Evolutionary conservation across 2,113 vertebrate genomes (phyloP).

Genomic region (Carlito syrichta): DNA sequence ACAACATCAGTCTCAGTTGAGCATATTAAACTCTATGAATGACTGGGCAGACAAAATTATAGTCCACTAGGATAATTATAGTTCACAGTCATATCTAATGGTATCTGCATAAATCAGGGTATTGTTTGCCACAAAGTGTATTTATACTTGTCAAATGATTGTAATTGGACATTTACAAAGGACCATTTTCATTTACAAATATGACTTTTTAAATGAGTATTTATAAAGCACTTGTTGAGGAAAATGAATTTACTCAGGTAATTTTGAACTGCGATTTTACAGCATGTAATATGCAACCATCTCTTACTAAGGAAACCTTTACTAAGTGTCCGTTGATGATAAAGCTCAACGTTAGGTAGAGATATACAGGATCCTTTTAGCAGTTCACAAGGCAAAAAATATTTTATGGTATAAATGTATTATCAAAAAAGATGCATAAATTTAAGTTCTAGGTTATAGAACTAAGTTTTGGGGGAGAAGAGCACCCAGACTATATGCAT

Average conservation of each 20-base stretch:
- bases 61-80: conserved; percentile 76
- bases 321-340: conserved; percentile 14
- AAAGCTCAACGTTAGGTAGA: conserved; percentile 54
- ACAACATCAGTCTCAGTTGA: conserved; percentile 68
- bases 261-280: conserved; percentile 71
- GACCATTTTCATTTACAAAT: conserved; percentile 74
- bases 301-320: conserved; percentile 54
- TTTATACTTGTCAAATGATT: conserved; percentile 78
- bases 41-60: conserved; percentile 76
- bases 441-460: neutral
- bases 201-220: conserved; percentile 76
- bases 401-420: neutral
- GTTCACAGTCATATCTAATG: conserved; percentile 74
- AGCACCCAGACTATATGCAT: fast-evolving
- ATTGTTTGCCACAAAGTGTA: conserved; percentile 75
- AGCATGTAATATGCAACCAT: conserved; percentile 57
- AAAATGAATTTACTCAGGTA: conserved; percentile 76
- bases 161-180: conserved; percentile 76
- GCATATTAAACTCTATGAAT: conserved; percentile 74
- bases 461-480: neutral
- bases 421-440: neutral
- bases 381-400: neutral
- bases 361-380: neutral
- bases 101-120: conserved; percentile 75
- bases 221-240: conserved; percentile 75